These are phyloP conservation scores for Drosophila pseudotakahashii DNA, from an alignment of 2,888 invertebrate genomes.

Conservation along the genomic window DNA sequence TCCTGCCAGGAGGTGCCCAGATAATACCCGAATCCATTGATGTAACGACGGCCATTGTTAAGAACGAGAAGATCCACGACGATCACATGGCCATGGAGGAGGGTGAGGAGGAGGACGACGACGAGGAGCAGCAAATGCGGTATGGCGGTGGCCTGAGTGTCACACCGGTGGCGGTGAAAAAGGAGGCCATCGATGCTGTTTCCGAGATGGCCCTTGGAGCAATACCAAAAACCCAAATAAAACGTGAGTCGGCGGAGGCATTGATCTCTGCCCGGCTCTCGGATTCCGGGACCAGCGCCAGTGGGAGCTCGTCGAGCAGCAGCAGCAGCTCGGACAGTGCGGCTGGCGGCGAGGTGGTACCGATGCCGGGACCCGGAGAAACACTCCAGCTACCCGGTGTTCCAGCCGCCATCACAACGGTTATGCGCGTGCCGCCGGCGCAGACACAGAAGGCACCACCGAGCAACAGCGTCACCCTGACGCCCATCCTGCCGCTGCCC, in stretches of 20 bases:
- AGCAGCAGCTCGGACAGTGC: constrained; percentile 77
- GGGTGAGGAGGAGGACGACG: constrained; percentile 62
- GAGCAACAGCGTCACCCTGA: constrained; percentile 72
- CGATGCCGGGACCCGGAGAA: constrained; percentile 75
- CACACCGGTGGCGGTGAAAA: constrained; percentile 78
- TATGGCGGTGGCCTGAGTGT: constrained; percentile 69
- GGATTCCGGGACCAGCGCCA: constrained; percentile 54
- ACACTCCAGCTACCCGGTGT: constrained; percentile 80
- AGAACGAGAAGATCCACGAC: constrained; percentile 76
- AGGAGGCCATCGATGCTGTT: constrained; percentile 67
- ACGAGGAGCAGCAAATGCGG: constrained; percentile 55
- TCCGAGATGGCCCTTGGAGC: constrained; percentile 47
- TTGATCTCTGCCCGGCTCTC: constrained; percentile 38
- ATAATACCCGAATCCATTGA: constrained; percentile 81
- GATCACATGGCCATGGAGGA: constrained; percentile 62
- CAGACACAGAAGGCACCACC: constrained; percentile 54
- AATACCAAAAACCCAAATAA: constrained; percentile 81
- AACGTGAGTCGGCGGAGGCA: constrained; percentile 73
- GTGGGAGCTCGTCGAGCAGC: constrained; percentile 56
- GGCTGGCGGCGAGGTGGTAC: constrained; percentile 53
- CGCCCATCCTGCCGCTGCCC: constrained; percentile 72
- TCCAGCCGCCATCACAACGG: constrained; percentile 77
- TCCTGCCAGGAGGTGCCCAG: constrained; percentile 80
- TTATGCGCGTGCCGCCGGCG: constrained; percentile 51
- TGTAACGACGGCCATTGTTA: constrained; percentile 79